These are phyloP conservation scores for Zosterops hypoxanthus DNA, from an alignment of 2,113 vertebrate species.

Conservation along the genomic window DNA sequence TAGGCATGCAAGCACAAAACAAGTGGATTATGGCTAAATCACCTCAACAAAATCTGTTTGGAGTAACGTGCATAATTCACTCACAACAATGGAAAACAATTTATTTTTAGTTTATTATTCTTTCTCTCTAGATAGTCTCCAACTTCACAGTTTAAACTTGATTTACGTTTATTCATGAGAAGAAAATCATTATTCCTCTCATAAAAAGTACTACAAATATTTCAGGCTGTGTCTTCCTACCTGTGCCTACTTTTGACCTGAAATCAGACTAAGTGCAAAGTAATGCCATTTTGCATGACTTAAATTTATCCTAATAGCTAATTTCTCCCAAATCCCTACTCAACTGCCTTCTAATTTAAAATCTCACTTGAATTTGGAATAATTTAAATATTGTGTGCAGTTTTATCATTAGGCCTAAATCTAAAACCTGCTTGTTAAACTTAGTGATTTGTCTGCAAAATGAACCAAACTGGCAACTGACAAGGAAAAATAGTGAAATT, in stretches of 20 bases:
- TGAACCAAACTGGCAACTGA: neutral
- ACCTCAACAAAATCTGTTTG: neutral
- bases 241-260: neutral
- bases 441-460: neutral
- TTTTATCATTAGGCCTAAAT: neutral
- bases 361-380: neutral
- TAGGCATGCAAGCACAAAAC: neutral
- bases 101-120: neutral
- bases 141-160: neutral
- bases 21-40: constrained; percentile 9
- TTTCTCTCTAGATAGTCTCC: neutral
- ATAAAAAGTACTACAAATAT: neutral
- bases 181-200: neutral
- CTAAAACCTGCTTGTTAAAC: neutral
- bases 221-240: neutral
- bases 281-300: neutral
- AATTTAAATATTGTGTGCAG: neutral
- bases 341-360: neutral
- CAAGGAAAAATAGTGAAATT: neutral
- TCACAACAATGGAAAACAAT: neutral
- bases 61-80: neutral
- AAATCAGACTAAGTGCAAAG: neutral
- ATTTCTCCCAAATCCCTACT: neutral
- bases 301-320: neutral
- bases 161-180: neutral